phyloP scores from a whole-genome alignment of 2,113 vertebrate genomes.

The Hippolais icterina region DNA sequence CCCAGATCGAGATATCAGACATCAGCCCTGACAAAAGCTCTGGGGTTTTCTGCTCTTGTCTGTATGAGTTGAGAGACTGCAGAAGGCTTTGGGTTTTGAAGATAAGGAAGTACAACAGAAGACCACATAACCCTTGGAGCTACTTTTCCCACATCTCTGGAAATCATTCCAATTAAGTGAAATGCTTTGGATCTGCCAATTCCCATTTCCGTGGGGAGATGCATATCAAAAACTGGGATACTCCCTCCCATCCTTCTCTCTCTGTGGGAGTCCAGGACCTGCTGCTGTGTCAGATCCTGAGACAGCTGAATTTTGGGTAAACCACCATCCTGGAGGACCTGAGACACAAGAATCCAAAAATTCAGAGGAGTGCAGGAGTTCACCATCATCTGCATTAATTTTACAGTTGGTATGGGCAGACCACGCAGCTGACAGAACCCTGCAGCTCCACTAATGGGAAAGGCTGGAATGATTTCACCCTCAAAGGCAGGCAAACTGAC shows the following conservation, averaged over 20 bases:
- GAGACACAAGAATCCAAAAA: background rate
- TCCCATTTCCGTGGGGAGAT: background rate
- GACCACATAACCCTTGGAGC: fast-evolving
- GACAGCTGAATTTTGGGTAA: background rate
- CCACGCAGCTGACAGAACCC: background rate
- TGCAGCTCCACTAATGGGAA: background rate
- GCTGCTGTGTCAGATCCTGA: background rate
- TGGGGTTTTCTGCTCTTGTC: background rate
- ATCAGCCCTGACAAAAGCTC: background rate
- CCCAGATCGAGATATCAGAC: background rate
- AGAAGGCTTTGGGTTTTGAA: background rate
- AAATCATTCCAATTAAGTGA: background rate
- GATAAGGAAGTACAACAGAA: background rate
- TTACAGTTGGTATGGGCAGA: background rate
- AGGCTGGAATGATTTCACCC: background rate
- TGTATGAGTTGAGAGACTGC: background rate
- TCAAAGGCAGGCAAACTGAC: background rate
- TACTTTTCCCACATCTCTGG: background rate
- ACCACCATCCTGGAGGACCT: background rate
- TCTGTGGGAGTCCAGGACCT: background rate
- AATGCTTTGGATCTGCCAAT: background rate
- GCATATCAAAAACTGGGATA: background rate
- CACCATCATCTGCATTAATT: background rate
- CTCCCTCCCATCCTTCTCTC: background rate
- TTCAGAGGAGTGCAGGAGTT: background rate